phyloP scores from a whole-genome alignment of 92 coral and sea anemone species.

The Muricea muricata region DNA sequence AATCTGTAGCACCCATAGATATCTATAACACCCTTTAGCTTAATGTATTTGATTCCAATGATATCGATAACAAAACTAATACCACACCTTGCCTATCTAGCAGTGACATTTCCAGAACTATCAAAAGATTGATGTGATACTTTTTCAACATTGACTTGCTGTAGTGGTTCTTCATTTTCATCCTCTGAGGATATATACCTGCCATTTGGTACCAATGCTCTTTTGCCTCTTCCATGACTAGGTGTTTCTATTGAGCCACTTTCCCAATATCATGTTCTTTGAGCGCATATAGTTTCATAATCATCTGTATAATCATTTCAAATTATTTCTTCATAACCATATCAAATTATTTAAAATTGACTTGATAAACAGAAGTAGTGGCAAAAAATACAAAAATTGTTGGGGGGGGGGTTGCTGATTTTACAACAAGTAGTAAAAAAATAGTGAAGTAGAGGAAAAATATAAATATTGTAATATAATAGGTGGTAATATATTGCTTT shows the following conservation, averaged over 20 bases:
- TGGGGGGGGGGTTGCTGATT: no score
- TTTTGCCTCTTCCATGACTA: background rate
- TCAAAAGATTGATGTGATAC: background rate
- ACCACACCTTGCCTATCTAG: no score
- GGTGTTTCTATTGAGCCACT: background rate
- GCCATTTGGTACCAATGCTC: background rate
- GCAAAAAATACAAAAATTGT: no score
- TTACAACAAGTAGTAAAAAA: no score
- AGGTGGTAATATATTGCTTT: no score
- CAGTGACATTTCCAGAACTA: no score
- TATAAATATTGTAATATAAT: no score
- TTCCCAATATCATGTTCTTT: background rate
- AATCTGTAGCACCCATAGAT: no score
- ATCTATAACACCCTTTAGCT: no score
- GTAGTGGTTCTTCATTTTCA: background rate
- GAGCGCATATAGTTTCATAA: background rate
- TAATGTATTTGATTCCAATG: no score
- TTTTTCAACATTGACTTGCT: background rate
- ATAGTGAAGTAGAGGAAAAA: no score
- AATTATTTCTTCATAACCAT: background rate
- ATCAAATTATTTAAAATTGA: background rate
- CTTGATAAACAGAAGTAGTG: background rate
- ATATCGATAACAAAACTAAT: no score
- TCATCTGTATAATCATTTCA: background rate
- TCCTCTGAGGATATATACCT: background rate